Evolutionary conservation across 2,797 vertebrate genomes (phyloP).

Genomic region (Falco novaeseelandiae): DNA sequence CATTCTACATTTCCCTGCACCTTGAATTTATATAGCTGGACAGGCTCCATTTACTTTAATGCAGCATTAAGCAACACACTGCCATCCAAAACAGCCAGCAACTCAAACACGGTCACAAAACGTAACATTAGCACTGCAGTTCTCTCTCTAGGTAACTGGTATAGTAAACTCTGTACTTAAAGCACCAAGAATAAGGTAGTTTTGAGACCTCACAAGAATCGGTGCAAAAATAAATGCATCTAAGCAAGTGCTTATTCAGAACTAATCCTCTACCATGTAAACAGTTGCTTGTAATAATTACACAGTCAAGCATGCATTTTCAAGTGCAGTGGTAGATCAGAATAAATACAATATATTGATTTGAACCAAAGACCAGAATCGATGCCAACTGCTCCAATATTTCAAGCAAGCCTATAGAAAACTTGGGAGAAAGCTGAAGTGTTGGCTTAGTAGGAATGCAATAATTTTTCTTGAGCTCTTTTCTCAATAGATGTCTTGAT

Average conservation of each 20-base stretch:
- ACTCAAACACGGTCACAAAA: neutral
- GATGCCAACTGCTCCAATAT: neutral
- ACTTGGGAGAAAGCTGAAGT: neutral
- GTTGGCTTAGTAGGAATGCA: neutral
- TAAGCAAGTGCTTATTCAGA: neutral
- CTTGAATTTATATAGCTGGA: neutral
- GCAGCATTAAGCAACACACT: neutral
- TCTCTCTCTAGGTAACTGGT: neutral
- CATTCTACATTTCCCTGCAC: neutral
- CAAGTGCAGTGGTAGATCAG: neutral
- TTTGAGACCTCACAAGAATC: neutral
- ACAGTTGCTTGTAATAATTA: neutral
- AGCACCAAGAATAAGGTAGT: neutral
- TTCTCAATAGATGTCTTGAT: neutral
- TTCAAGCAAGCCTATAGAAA: neutral
- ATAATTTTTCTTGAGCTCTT: neutral
- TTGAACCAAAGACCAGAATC: neutral
- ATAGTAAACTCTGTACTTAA: neutral
- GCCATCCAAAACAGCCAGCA: neutral
- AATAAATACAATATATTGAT: neutral
- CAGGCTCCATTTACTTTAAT: neutral
- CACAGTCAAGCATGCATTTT: neutral
- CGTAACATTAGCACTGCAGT: accelerated
- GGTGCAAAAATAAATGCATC: neutral
- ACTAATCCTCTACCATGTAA: neutral